Base-by-base conservation (phyloP, 2,888 invertebrate genomes). In the Tinea pellionella region DNA sequence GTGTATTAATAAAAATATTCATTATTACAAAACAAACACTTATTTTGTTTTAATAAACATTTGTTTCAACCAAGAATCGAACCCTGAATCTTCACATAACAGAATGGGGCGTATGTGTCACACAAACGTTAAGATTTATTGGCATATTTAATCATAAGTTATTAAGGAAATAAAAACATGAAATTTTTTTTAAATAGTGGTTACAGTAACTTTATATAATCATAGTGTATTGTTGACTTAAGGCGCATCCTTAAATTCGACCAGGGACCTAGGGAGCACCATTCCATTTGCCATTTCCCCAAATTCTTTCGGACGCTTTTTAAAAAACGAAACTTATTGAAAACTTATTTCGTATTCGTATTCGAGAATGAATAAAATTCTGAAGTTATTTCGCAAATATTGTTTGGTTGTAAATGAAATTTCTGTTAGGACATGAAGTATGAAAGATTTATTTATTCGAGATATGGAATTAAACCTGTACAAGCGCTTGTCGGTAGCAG, bases 181-280 rank as follows among this genome's bases (percentile, higher is more conserved):
- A n/a, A 24, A 24, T 24, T 2, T 24, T 24, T 6, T 24, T 47
- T 47, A 47, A 2, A 15, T 47, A 47, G n/a, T 24, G 24, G 24
- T 24, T 24, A 24, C 24, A 24, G 24, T 24, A 24, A 24, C 24
- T 3, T 6, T 2, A 24, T 24, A 24, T 6, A 24, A 24, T 24
- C 24, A 24, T 16, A 47, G 47, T 47, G 47, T 47, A 15, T 47
- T n/a, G 2, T 4, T 9, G 24, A 19, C 43, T 12, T 59, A 37
- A 41, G 37, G 41, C 24, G 67, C 65, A 65, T 67, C 68, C 67
- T 32, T 42, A 72, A 77, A 77, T 78, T 74, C 69, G 72, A 66
- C 71, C 68, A 64, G 77, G 74, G 74, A 74, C 63, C 68, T 63
- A 64, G 73, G 72, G 73, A 73, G 66, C 65, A 68, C 64, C 66